phyloP scores from a whole-genome alignment of 2,113 vertebrate species.

The Diphyllodes magnificus region DNA sequence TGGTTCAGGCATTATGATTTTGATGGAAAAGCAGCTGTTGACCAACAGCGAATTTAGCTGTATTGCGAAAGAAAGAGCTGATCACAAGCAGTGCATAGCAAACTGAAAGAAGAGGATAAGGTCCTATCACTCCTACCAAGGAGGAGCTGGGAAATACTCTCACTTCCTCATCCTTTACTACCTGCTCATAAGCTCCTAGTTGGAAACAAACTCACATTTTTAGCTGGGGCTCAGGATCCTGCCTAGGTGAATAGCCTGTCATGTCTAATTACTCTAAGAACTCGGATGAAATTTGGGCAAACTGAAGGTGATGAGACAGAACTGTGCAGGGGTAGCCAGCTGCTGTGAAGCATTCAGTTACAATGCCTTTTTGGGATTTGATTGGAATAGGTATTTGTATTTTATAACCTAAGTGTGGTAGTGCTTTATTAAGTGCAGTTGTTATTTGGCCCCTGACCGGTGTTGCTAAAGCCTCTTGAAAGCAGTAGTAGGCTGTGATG shows the following conservation, averaged over 20 bases:
- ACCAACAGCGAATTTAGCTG: neutral
- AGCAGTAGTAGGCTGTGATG: neutral
- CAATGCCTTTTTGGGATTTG: neutral
- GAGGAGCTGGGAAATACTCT: neutral
- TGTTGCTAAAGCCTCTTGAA: neutral
- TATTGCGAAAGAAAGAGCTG: neutral
- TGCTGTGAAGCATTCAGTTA: neutral
- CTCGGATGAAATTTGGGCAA: neutral
- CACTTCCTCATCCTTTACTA: neutral
- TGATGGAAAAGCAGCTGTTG: slow-evolving; percentile 5
- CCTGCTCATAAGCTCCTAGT: neutral
- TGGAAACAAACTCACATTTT: neutral
- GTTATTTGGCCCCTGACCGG: neutral
- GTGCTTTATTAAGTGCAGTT: neutral
- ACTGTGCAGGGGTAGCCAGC: neutral
- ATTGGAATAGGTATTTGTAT: neutral
- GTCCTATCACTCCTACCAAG: neutral
- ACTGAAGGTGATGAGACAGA: neutral
- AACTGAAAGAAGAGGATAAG: neutral
- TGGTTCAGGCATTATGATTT: neutral
- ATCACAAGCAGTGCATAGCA: neutral
- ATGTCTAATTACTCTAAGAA: neutral
- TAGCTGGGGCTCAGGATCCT: neutral
- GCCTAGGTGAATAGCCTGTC: neutral
- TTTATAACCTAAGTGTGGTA: neutral